Base-by-base conservation (phyloP, 2,113 vertebrate species). In the Corynorhinus townsendii region DNA sequence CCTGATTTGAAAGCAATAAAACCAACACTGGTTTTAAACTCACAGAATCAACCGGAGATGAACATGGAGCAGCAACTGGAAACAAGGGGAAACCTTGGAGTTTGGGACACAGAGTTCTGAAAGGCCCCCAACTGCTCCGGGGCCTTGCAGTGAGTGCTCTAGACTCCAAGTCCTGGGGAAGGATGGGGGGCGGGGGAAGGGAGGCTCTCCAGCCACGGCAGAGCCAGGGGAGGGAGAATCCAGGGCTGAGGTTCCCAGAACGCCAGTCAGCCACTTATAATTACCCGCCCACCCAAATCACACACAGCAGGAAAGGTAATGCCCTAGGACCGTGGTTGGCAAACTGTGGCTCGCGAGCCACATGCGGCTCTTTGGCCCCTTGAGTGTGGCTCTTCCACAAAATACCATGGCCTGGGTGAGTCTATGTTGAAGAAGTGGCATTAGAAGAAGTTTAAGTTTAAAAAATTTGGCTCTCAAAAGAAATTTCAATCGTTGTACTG, bases 1-100 rank as follows among this genome's bases (percentile, higher is more conserved):
- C 30, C 89, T 43, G 20, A 49, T 15, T 35, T 20, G n/a, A 88
- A 75, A 96, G 24, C 54, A 66, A 28, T 35, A 64, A 92, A 59
- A 54, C 45, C 24, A 56, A 43, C 33, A 11, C 24, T 2, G 24
- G 43, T 33, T 72, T 49, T 30, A 56, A 88, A 81, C 59, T 71
- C 81, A 43, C 54, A 35, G 81, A 84, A 49, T 14, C 43, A 52
- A 59, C 45, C 71, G 40, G 38, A 69, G 22, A 22, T 26, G 19
- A 62, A 33, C 28, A 17, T 59, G 20, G 26, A 45, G 20, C 16
- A 45, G 45, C 16, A 20, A 80, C 10, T 17, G 33, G 68, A 77
- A 47, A 68, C 4, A 59, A 26, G 40, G 2, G 80, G 87, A 59
- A 82, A 59, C 16, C 22, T 49, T 33, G 43, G 30, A 72, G 40